Percentiles rank a stretch among this genome's conserved stretches.
Conservation (phyloP, 2,888 invertebrate genomes). For the Hirtodrosophila duncani region DNA sequence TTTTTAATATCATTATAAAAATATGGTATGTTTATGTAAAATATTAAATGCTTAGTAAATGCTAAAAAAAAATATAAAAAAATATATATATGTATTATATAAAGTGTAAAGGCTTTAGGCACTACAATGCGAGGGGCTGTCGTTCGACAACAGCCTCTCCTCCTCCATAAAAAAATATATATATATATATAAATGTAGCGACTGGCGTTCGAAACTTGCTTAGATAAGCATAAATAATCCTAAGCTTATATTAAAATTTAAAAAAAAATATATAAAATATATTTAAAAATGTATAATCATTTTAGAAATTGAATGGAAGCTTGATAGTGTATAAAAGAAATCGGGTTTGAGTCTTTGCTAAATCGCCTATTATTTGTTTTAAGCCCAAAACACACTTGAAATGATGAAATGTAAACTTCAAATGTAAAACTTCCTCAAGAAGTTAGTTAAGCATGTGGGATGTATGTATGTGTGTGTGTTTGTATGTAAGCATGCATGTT, state of each 20-base stretch:
- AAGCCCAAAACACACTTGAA: too few relatives aligned
- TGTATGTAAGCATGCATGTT: too few relatives aligned
- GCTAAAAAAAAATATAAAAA: constrained; percentile 14
- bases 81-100: too few relatives aligned
- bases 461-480: too few relatives aligned
- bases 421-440: too few relatives aligned
- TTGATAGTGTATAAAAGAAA: too few relatives aligned
- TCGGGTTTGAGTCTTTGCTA: constrained; percentile 14
- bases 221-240: constrained; percentile 10
- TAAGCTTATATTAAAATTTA: constrained; percentile 1
- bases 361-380: background rate
- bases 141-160: constrained; percentile 62
- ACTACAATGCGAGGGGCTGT: constrained; percentile 35
- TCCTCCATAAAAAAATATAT: too few relatives aligned
- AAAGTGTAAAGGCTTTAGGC: too few relatives aligned
- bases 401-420: too few relatives aligned
- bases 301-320: background rate
- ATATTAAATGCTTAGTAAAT: constrained; percentile 26
- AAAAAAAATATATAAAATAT: constrained; percentile 12
- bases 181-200: constrained; percentile 36
- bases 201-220: constrained; percentile 50
- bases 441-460: too few relatives aligned
- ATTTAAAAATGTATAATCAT: background rate
- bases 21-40: constrained; percentile 10
- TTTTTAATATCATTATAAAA: constrained; percentile 39